Evolutionary conservation across 1,140 invertebrate genomes (phyloP).

Genomic region (Kradibia gibbosae): DNA sequence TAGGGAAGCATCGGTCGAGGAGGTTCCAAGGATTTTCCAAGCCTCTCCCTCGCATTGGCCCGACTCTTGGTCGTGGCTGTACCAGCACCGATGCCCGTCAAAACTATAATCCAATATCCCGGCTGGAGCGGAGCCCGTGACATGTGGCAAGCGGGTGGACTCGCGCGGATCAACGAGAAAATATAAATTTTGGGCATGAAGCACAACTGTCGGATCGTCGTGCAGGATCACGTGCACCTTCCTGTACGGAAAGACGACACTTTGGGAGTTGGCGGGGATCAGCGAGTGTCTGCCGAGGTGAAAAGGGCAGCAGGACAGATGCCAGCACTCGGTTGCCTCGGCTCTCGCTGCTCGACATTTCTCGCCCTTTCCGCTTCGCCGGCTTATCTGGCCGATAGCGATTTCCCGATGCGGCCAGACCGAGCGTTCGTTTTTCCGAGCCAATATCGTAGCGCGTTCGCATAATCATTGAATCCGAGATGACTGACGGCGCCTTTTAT

Average conservation of each 20-base stretch:
- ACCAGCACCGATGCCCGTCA: constrained; percentile 36
- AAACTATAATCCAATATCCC: constrained; percentile 33
- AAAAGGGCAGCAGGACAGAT: constrained; percentile 57
- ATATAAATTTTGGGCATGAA: constrained; percentile 56
- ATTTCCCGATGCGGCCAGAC: too few species aligned
- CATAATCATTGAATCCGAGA: not conserved
- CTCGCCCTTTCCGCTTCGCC: not conserved
- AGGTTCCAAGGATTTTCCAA: too few species aligned
- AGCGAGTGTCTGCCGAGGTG: too few species aligned
- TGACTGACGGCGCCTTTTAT: not conserved
- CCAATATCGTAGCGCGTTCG: not conserved
- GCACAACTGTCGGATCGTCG: constrained; percentile 55
- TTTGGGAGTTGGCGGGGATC: too few species aligned
- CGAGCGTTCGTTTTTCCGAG: too few species aligned
- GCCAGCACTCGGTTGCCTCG: not conserved
- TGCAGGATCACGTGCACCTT: constrained; percentile 19
- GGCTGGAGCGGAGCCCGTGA: constrained; percentile 38
- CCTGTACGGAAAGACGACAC: constrained; percentile 60
- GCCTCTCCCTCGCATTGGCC: too few species aligned
- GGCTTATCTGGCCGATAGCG: not conserved
- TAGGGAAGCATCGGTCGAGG: too few species aligned
- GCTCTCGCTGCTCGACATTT: not conserved
- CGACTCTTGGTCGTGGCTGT: constrained; percentile 36
- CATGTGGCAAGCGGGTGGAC: constrained; percentile 61
- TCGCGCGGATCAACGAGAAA: constrained; percentile 53